A percentile compares a stretch with the other conserved stretches of the same genome.
phyloP scores from a whole-genome alignment of 2,888 invertebrate species.

The Tipula lateralis region DNA sequence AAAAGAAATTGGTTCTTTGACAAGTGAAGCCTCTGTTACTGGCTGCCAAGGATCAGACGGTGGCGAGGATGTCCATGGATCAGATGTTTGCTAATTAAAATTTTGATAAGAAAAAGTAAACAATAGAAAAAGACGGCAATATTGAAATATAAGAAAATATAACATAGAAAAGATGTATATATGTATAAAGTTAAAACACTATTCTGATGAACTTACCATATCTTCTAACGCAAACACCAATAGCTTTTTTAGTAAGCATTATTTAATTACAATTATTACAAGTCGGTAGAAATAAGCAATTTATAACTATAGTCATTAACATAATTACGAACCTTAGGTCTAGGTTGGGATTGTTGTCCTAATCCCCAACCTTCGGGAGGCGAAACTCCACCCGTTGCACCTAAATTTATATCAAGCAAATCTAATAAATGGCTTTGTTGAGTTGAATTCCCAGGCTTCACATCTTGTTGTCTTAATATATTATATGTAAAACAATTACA shows the following conservation, averaged over 20 bases:
- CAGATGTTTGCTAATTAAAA: constrained; percentile 39
- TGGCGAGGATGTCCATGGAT: constrained; percentile 48
- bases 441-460: constrained; percentile 35
- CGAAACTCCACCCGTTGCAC: constrained; percentile 53
- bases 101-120: not conserved
- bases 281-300: not conserved
- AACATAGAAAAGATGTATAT: not conserved
- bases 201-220: not conserved
- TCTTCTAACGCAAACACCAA: not conserved
- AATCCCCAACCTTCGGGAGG: constrained; percentile 73
- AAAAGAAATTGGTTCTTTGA: constrained; percentile 37
- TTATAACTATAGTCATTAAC: not conserved
- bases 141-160: too few relatives aligned
- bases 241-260: not conserved
- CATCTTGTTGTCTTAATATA: not conserved
- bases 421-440: constrained; percentile 73
- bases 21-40: constrained; percentile 44
- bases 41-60: constrained; percentile 48
- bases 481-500: not conserved
- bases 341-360: constrained; percentile 53
- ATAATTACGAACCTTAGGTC: constrained; percentile 44
- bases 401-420: constrained; percentile 74
- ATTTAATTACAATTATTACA: not conserved
- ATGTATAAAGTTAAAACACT: not conserved
- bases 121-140: not conserved